Conservation (phyloP, 2,888 invertebrate species). For the Argyra leucocephala region DNA sequence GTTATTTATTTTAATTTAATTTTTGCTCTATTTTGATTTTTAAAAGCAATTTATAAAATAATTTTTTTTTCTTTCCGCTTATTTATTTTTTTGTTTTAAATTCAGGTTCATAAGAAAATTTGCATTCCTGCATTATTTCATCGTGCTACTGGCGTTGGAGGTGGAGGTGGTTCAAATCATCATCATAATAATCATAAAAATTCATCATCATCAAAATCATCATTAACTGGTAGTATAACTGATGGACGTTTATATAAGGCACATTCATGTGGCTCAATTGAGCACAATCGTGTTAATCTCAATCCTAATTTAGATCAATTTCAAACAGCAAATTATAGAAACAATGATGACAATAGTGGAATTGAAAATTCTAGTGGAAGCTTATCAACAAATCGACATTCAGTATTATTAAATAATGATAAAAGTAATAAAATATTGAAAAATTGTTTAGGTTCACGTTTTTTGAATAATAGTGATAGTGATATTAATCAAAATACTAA, state of each 20-base stretch:
- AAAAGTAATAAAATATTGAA: slow-evolving; percentile 24
- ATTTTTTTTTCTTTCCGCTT: not conserved
- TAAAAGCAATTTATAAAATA: too few species aligned
- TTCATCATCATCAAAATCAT: not conserved
- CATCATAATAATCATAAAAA: not conserved
- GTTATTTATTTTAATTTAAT: too few species aligned
- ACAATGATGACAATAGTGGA: not conserved
- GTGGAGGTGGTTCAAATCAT: not conserved
- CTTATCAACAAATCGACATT: slow-evolving; percentile 19
- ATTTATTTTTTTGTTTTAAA: slow-evolving; percentile 31
- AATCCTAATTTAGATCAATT: not conserved
- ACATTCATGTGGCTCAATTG: slow-evolving; percentile 53
- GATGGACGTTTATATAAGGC: slow-evolving; percentile 51
- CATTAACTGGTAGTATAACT: not conserved
- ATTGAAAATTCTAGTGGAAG: not conserved
- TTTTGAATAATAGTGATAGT: slow-evolving; percentile 24
- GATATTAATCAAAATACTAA: slow-evolving; percentile 27
- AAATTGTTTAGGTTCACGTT: slow-evolving; percentile 23
- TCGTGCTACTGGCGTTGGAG: slow-evolving; percentile 26
- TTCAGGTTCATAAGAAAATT: slow-evolving; percentile 55
- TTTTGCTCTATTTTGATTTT: too few species aligned
- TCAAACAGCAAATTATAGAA: not conserved
- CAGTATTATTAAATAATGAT: slow-evolving; percentile 24
- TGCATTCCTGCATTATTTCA: slow-evolving; percentile 51
- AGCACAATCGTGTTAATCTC: slow-evolving; percentile 22